These are phyloP conservation scores for Magallana angulata DNA, from an alignment of 1,140 invertebrate genomes.

Conservation along the genomic window DNA sequence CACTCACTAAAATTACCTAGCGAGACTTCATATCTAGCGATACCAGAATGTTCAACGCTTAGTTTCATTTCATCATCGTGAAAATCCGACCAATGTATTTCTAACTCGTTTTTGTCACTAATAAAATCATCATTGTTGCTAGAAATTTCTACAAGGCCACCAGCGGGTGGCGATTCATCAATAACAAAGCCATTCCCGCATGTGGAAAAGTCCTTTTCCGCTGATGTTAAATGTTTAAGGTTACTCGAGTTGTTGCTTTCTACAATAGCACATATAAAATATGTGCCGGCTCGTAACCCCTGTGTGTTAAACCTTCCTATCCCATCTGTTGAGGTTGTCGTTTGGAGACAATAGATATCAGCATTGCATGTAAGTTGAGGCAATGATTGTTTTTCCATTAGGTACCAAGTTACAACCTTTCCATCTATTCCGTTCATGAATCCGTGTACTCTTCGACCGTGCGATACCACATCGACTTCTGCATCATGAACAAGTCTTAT, in stretches of 20 bases:
- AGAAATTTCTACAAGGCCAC: conserved; percentile 45
- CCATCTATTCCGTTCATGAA: conserved; percentile 27
- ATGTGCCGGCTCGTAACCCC: background rate
- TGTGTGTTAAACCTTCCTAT: conserved; percentile 20
- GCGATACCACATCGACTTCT: conserved; percentile 53
- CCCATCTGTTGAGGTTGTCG: conserved; percentile 1
- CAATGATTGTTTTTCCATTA: conserved; percentile 33
- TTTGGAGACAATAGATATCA: conserved; percentile 31
- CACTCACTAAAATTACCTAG: conserved; percentile 22
- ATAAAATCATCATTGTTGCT: conserved; percentile 46
- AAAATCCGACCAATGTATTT: conserved; percentile 51
- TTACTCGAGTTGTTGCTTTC: background rate
- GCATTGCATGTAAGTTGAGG: conserved; percentile 9
- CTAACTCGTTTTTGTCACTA: background rate
- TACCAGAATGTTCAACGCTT: background rate
- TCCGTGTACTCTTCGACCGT: conserved; percentile 36
- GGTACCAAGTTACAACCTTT: conserved; percentile 50
- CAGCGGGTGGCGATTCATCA: conserved; percentile 47
- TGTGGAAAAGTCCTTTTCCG: background rate
- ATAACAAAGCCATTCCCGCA: conserved; percentile 59
- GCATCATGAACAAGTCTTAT: conserved; percentile 37
- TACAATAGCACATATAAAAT: conserved; percentile 42
- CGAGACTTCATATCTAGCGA: conserved; percentile 2
- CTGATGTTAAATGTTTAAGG: background rate
- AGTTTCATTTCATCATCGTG: conserved; percentile 41